Evolutionary conservation across 2,113 vertebrate species (phyloP).

Genomic region (Micromys minutus): DNA sequence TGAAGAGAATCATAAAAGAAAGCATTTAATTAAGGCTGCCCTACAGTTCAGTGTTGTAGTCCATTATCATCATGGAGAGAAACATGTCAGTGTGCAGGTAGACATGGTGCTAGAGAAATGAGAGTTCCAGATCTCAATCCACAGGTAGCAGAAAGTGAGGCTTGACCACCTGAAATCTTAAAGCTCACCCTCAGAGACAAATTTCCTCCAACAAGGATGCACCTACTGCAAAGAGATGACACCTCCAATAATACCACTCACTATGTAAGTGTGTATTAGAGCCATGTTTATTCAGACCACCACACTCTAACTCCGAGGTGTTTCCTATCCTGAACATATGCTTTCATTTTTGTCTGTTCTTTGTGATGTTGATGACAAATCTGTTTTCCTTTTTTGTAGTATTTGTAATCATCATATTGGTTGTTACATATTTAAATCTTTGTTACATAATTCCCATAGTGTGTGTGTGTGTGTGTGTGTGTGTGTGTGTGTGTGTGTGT

Average conservation of each 20-base stretch:
- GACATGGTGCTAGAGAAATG: background rate
- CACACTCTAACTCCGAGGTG: background rate
- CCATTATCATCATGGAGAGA: background rate
- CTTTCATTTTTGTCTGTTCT: background rate
- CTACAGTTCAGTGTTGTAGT: background rate
- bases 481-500: background rate
- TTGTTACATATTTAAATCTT: background rate
- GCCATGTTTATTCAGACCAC: background rate
- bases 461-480: rapidly evolving
- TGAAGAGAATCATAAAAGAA: background rate
- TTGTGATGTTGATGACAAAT: background rate
- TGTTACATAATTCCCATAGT: background rate
- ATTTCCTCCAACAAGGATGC: background rate
- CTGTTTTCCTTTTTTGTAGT: background rate
- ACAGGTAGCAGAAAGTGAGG: background rate
- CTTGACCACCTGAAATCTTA: background rate
- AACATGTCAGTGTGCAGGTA: background rate
- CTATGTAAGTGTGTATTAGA: background rate
- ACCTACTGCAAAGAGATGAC: background rate
- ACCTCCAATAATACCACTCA: background rate
- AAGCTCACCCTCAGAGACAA: background rate
- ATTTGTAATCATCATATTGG: background rate
- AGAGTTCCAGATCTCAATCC: background rate
- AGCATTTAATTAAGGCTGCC: background rate
- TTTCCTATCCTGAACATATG: background rate